Evolutionary conservation across 2,888 invertebrate species (phyloP).

Genomic region (Pseudoips prasinana): DNA sequence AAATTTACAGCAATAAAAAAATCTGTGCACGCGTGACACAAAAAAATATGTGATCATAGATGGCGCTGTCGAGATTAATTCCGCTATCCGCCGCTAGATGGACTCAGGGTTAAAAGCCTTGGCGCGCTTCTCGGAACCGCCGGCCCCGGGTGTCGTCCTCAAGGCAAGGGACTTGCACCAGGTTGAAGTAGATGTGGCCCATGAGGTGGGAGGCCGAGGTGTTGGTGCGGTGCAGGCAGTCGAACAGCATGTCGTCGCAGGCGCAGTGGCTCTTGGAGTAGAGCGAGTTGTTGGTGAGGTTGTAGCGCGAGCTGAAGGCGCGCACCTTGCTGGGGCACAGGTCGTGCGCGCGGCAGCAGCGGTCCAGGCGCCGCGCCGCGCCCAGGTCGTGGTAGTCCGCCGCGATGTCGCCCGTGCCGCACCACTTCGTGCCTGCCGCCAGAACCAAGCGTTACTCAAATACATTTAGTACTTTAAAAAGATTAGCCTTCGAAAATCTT

Average conservation of each 20-base stretch:
- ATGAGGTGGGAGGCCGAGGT: conserved; percentile 88
- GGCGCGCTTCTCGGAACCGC: conserved; percentile 74
- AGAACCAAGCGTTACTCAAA: too few relatives aligned
- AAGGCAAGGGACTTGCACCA: conserved; percentile 88
- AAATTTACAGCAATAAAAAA: conserved; percentile 28
- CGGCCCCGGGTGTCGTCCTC: conserved; percentile 76
- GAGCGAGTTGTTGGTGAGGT: conserved; percentile 90
- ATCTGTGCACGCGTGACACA: conserved; percentile 58
- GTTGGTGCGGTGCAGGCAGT: conserved; percentile 89
- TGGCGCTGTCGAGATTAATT: conserved; percentile 56
- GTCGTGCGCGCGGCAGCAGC: conserved; percentile 95
- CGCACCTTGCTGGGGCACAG: conserved; percentile 91
- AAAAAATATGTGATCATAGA: conserved; percentile 47
- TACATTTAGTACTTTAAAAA: too few relatives aligned
- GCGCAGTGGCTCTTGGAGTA: conserved; percentile 95
- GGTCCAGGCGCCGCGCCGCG: conserved; percentile 85
- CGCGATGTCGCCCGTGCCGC: conserved; percentile 95
- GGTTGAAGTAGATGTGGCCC: conserved; percentile 93
- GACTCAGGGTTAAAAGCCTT: conserved; percentile 66
- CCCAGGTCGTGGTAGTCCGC: conserved; percentile 92
- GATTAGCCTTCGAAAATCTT: too few relatives aligned
- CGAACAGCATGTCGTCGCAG: conserved; percentile 92
- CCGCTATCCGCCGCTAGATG: conserved; percentile 45
- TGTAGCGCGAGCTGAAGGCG: conserved; percentile 87
- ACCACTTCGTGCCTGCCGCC: conserved; percentile 93